Evolutionary conservation across 1,140 invertebrate genomes (phyloP).

Genomic region (Drosophila neocordata): DNA sequence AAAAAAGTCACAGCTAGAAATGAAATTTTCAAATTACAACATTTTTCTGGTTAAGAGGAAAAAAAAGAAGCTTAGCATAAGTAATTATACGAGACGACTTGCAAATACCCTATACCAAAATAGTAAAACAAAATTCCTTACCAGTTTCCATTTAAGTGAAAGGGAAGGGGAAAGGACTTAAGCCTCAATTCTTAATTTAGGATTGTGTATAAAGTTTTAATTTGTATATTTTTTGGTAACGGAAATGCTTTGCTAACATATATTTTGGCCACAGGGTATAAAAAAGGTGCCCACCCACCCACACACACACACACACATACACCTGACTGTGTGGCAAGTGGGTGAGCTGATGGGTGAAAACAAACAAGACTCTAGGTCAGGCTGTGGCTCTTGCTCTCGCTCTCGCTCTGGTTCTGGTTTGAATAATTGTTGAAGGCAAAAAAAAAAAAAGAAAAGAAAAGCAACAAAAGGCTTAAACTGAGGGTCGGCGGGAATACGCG

Average conservation of each 20-base stretch:
- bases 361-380: not conserved
- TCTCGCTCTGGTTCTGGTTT: conserved; percentile 25
- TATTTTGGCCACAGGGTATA: not conserved
- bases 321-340: conserved; percentile 2
- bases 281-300: not conserved
- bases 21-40: conserved; percentile 63
- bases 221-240: no score
- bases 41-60: conserved; percentile 38
- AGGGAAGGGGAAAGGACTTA: no score
- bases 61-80: conserved; percentile 13
- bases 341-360: not conserved
- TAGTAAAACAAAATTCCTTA: no score
- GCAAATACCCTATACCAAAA: not conserved
- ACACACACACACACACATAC: not conserved
- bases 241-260: no score
- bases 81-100: no score
- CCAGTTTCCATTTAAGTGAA: no score
- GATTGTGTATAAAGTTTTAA: no score
- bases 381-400: not conserved
- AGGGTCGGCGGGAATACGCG: not conserved
- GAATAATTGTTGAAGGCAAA: conserved; percentile 53
- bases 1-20: not conserved
- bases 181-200: no score
- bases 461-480: conserved; percentile 6
- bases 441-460: no score